A percentile compares a stretch with the other conserved stretches of the same genome.
Conservation (phyloP, 2,888 invertebrate species). For the Epistrophe grossulariae region DNA sequence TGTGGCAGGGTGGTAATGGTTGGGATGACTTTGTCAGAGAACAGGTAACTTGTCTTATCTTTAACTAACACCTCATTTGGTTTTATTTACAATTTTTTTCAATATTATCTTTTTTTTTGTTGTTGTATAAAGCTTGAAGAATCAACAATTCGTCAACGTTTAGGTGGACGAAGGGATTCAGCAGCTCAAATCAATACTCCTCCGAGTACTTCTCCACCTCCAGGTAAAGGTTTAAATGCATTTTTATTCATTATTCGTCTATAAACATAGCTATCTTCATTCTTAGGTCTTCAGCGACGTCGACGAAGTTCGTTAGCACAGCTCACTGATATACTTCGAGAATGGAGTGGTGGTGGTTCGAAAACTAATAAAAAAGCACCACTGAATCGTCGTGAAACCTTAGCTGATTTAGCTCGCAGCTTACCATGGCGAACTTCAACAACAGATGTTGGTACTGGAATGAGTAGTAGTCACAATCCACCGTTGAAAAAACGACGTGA, state of each 20-base stretch:
- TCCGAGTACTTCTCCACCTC: slow-evolving; percentile 89
- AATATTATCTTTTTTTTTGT: too few relatives aligned
- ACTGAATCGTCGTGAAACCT: slow-evolving; percentile 92
- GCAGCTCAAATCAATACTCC: slow-evolving; percentile 96
- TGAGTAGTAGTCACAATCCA: slow-evolving; percentile 83
- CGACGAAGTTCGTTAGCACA: slow-evolving; percentile 94
- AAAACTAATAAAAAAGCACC: slow-evolving; percentile 86
- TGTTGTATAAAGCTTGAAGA: slow-evolving; percentile 86
- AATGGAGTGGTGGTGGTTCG: slow-evolving; percentile 91
- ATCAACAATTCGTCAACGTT: slow-evolving; percentile 92
- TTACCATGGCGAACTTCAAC: slow-evolving; percentile 91
- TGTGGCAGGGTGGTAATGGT: slow-evolving; percentile 97
- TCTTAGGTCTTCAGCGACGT: slow-evolving; percentile 87
- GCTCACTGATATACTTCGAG: slow-evolving; percentile 93
- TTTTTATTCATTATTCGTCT: not conserved
- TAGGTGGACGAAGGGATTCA: slow-evolving; percentile 94
- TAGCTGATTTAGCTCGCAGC: slow-evolving; percentile 94
- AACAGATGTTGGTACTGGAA: slow-evolving; percentile 85
- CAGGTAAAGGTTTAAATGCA: slow-evolving; percentile 76
- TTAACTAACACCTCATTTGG: not conserved
- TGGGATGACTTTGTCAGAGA: slow-evolving; percentile 96
- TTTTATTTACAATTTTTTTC: not conserved
- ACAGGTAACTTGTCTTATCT: slow-evolving; percentile 84
- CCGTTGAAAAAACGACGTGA: slow-evolving; percentile 90
- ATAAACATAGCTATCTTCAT: too few relatives aligned